These are phyloP conservation scores for Brachyrhaphis roseni DNA, from an alignment of 2,797 vertebrate genomes.

Conservation along the genomic window DNA sequence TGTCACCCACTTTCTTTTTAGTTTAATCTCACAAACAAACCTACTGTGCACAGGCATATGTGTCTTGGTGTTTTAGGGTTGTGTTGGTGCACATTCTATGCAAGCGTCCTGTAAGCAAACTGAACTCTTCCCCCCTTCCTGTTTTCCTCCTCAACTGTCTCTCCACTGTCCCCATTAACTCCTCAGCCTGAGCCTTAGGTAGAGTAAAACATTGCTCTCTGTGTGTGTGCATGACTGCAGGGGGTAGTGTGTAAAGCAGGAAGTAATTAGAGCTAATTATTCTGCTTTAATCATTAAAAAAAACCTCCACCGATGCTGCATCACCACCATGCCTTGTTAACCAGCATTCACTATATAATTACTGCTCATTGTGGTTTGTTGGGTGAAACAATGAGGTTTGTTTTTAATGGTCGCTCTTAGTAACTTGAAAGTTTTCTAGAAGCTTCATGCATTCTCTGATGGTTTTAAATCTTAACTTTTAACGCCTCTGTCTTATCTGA, in stretches of 20 bases:
- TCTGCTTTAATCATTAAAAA: conserved; percentile 64
- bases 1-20: conserved; percentile 66
- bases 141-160: conserved; percentile 1
- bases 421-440: conserved; percentile 25
- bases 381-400: conserved; percentile 29
- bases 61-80: conserved; percentile 21
- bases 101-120: conserved; percentile 29
- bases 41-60: conserved; percentile 30
- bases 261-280: conserved; percentile 79
- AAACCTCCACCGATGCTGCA: conserved; percentile 24
- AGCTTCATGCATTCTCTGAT: neutral
- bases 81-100: conserved; percentile 29
- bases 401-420: conserved; percentile 5
- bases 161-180: neutral
- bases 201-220: conserved; percentile 69
- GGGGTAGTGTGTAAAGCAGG: conserved; percentile 73
- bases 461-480: neutral
- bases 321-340: conserved; percentile 42
- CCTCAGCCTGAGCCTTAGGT: conserved; percentile 47
- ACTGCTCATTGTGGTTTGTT: conserved; percentile 57
- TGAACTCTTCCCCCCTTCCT: conserved; percentile 5
- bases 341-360: conserved; percentile 51
- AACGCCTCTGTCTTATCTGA: conserved; percentile 16
- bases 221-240: conserved; percentile 64
- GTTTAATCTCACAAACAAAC: conserved; percentile 72